Evolutionary conservation across 2,113 vertebrate species (phyloP), one percentile per base, ranked within the genome.

Genomic region (Pelvicachromis taeniatus): DNA sequence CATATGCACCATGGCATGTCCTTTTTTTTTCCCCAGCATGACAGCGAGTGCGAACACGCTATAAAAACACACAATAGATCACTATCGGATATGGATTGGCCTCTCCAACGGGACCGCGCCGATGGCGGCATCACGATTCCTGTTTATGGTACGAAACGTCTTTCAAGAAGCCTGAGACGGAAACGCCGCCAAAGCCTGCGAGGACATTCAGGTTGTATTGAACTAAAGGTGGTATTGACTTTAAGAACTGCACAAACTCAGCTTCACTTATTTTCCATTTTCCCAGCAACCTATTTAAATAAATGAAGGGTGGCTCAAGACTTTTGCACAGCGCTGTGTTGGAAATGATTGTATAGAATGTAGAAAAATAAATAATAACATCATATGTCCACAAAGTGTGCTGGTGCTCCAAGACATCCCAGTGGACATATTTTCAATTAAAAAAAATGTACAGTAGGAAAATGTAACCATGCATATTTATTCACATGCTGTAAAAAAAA

Each of bases 111-210:
- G 17, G 61, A 35, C 16, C 1, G 40, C 86, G 65, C 78, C 82
- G 68, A 6, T 65, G 84, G 80, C 48, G 23, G 21, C 21, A 0
- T 70, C 21, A 17, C 10, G 80, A 68, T 77, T 86, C 78, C 85
- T 91, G 84, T 88, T 80, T 65, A 80, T 82, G 40, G 7, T 65
- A 75, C 82, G 78, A 42, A 70, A 70, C 9, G 38, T 70, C 38
- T 13, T 45, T 70, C 21, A 70, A 45, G 38, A 70, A 70, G 5
- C 45, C 65, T 70, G 65, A 45, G 21, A 45, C 40, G 8, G 63
- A 68, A 42, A 68, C 2, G 1, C 2, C 7, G 5, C 16, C 38
- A 23, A 16, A 68, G n/a, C 38, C 11, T 21, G 16, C 6, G 9
- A 6, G 1, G 63, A 11, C 0, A 1, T 61, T 61, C 58, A 61